These are phyloP conservation scores for Morpho helenor DNA, from an alignment of 2,888 invertebrate genomes.

Conservation along the genomic window DNA sequence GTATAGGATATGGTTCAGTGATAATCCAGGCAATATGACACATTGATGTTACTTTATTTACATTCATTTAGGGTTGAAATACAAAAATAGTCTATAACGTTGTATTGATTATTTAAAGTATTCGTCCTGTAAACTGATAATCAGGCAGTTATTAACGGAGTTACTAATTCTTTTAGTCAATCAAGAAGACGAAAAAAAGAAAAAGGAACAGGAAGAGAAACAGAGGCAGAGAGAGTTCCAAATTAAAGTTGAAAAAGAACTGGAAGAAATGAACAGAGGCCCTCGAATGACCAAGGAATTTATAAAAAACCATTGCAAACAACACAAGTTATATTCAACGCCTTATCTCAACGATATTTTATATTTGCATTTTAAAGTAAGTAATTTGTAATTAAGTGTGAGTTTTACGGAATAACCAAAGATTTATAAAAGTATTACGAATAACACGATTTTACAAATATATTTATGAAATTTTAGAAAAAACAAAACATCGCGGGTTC, in stretches of 20 bases:
- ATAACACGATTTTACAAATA: too few species aligned
- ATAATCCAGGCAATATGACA: too few species aligned
- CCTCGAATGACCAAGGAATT: conserved; percentile 89
- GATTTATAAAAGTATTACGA: too few species aligned
- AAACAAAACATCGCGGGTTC: too few species aligned
- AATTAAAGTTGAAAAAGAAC: conserved; percentile 52
- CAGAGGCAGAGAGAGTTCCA: conserved; percentile 49
- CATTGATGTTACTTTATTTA: too few species aligned
- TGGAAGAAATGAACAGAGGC: conserved; percentile 54
- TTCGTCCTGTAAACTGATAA: too few species aligned
- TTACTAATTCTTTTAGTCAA: neutral
- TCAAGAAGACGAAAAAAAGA: conserved; percentile 37
- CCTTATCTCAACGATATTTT: conserved; percentile 95
- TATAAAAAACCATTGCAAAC: conserved; percentile 89
- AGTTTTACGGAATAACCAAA: too few species aligned
- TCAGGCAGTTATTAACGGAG: too few species aligned
- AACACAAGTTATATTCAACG: conserved; percentile 91
- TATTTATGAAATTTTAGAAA: too few species aligned
- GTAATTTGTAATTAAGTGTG: neutral
- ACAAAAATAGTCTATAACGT: neutral
- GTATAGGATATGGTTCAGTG: too few species aligned
- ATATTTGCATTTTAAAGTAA: conserved; percentile 95
- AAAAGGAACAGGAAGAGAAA: conserved; percentile 43
- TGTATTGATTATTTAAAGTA: too few species aligned
- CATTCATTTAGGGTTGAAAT: too few species aligned